These are phyloP conservation scores for Pachyseris speciosa DNA, from an alignment of 64 coral and sea anemone species.

Conservation along the genomic window DNA sequence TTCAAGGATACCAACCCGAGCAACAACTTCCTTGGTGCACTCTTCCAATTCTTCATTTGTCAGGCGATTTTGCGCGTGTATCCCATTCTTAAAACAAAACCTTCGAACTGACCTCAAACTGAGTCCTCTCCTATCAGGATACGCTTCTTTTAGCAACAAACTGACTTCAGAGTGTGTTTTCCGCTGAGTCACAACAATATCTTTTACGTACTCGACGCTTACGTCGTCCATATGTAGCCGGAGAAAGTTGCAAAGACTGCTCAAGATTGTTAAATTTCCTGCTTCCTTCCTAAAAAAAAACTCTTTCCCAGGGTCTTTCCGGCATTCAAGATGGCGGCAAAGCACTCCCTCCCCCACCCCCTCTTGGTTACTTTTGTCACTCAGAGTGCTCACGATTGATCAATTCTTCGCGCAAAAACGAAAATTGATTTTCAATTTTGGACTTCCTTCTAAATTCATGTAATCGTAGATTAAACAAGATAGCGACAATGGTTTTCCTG, in stretches of 20 bases:
- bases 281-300: slow-evolving; percentile 5
- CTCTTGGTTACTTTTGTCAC: background rate
- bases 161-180: slow-evolving; percentile 40
- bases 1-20: slow-evolving; percentile 1
- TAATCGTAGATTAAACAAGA: background rate
- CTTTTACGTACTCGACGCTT: background rate
- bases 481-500: background rate
- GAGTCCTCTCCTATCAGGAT: slow-evolving; percentile 35
- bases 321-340: background rate
- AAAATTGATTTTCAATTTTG: slow-evolving; percentile 8
- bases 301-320: background rate
- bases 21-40: slow-evolving; percentile 26
- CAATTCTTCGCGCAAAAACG: background rate
- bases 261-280: background rate
- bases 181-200: slow-evolving; percentile 23
- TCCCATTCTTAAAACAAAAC: slow-evolving; percentile 33
- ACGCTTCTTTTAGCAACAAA: slow-evolving; percentile 34
- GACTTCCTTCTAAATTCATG: background rate
- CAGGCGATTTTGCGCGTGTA: slow-evolving; percentile 36
- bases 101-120: slow-evolving; percentile 39
- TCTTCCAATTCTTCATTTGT: slow-evolving; percentile 47
- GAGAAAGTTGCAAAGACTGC: background rate
- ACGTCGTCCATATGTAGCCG: slow-evolving; percentile 47
- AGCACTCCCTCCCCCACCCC: background rate
- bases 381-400: background rate